Evolutionary conservation across 1,140 invertebrate species (phyloP).

Genomic region (Drosophila pallidifrons): DNA sequence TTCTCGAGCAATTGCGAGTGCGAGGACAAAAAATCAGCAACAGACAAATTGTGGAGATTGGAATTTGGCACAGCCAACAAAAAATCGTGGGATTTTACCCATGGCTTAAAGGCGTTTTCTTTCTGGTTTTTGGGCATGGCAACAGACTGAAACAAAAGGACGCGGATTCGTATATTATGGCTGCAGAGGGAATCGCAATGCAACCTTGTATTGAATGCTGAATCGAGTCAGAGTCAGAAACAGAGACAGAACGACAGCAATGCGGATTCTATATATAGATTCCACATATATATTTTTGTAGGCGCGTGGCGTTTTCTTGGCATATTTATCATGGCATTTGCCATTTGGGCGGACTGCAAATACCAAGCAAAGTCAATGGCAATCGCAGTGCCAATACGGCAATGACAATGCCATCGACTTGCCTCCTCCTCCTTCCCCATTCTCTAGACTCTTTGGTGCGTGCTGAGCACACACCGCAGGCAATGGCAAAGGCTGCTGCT

Average conservation of each 20-base stretch:
- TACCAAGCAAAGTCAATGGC: constrained; percentile 64
- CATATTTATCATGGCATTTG: constrained; percentile 65
- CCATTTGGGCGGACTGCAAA: constrained; percentile 51
- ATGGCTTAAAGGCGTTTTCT: neutral
- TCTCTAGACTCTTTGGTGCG: constrained; percentile 5
- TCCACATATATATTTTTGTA: constrained; percentile 19
- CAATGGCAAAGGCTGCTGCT: neutral
- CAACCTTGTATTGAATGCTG: constrained; percentile 21
- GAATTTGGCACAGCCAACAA: neutral
- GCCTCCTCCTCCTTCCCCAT: neutral
- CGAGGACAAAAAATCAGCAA: neutral
- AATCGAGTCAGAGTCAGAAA: neutral
- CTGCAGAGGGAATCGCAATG: constrained; percentile 19
- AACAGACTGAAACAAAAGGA: neutral
- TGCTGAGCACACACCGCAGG: constrained; percentile 25
- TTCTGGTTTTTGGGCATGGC: neutral
- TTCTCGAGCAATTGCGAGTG: constrained; percentile 11
- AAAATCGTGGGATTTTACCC: neutral
- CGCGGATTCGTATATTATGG: neutral
- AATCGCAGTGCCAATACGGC: constrained; percentile 17
- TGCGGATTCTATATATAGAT: constrained; percentile 22
- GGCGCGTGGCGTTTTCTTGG: constrained; percentile 45
- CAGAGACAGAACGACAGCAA: constrained; percentile 2
- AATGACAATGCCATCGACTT: constrained; percentile 9
- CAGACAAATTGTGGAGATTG: constrained; percentile 13